Base-by-base conservation (phyloP, 2,888 invertebrate species). In the Cataglyphis cursor region DNA sequence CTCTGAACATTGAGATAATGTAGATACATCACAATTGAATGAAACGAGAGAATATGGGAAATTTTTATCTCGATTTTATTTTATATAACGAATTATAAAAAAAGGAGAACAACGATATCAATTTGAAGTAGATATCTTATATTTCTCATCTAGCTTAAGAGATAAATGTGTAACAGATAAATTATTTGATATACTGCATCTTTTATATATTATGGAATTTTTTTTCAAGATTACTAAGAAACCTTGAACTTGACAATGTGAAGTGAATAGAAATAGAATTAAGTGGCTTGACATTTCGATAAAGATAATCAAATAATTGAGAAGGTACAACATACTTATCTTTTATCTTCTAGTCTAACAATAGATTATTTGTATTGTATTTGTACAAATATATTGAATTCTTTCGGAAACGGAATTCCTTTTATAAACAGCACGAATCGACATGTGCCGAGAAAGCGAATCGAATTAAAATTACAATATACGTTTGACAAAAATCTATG, bases 381-480 rank as follows among this genome's bases (percentile, higher is more conserved):
- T 74, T 61, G 8, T n/a, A 1, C 9, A 35, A 72, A 18, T 28
- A 31, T 31, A 44, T 44, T 62, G 64, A 48, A 74, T 74, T 74
- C 35, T 64, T 64, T 64, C 18, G 48, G 64, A 35, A 75, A 64
- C 10, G 44, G 44, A 62, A 62, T 61, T 74, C 31, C 44, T 15
- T 38, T 21, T 38, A 51, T 24, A 54, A 66, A 76, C n/a, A 38
- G 54, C 38, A 28, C 9, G 54, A 38, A 66, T 76, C 24, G 44
- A 18, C 70, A 44, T 44, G 59, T 31, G 57, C 21, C 24, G 70
- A 70, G 78, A 80, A 80, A 80, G 78, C 78, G 70, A 80, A 35
- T 80, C 54, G 54, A 15, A 54, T 54, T 44, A 35, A 70, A 80
- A 31, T 70, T 70, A 59, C 51, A 68, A 68, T 59, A 57, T 21